Base-by-base conservation (phyloP, 2,888 invertebrate species). In the Drosophila putrida region DNA sequence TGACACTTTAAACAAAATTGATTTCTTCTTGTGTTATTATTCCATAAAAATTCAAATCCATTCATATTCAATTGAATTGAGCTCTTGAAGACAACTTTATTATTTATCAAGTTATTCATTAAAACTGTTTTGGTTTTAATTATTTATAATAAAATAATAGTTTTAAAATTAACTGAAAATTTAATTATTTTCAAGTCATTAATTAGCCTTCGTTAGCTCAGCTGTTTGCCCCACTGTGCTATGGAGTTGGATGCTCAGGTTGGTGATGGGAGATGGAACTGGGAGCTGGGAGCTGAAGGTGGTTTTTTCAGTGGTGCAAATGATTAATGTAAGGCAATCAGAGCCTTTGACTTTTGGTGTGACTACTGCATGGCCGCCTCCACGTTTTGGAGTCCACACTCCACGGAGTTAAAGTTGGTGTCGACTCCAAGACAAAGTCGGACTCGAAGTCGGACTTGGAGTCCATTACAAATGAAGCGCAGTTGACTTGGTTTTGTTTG, bases 401-500 rank as follows among this genome's bases (percentile, higher is more conserved):
- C 15, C 33, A 49, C 11, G 6, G 11, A 44, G 43, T 54, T 15
- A 31, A 9, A 27, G 20, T 31, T 5, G 36, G 8, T 38, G 38
- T 50, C 28, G 6, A n/a, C 27, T 38, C n/a, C n/a, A 39, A 25
- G 43, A 54, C 25, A 36, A 9, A 27, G 27, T 31, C 4, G 36
- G 4, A 47, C 28, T 50, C 35, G 6, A 5, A 10, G 35, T 38
- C 27, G 15, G 5, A 51, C 6, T 28, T 39, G 61, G 44, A 50
- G 65, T 87, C 75, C 85, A 89, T 89, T 89, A 84, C 83, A 84
- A 84, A 89, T 84, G 89, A 89, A 84, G 89, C 72, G 28, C 89
- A 71, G 89, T 89, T 84, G 83, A 87, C 83, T 84, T 89, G 75
- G 75, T 86, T 88, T 88, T 83, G 82, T 83, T 83, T 83, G 89